A percentile compares a stretch with the other conserved stretches of the same genome.
Evolutionary conservation across 2,797 vertebrate species (phyloP).

Genomic region (Acipenser transmontanus): DNA sequence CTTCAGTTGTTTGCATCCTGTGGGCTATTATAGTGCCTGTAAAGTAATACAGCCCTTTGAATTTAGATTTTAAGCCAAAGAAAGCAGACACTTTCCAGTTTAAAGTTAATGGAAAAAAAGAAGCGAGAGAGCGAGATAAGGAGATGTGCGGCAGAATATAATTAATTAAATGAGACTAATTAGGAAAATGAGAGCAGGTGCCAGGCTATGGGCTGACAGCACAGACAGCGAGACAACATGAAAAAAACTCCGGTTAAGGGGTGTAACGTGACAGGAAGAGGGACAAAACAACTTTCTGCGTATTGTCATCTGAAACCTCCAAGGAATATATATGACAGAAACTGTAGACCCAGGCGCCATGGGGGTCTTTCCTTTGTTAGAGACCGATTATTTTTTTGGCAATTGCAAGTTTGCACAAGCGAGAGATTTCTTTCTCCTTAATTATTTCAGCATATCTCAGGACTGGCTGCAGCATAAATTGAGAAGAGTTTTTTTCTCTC

Average conservation of each 20-base stretch:
- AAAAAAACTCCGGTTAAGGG: slow-evolving; percentile 67
- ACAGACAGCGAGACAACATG: slow-evolving; percentile 68
- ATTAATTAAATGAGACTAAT: slow-evolving; percentile 84
- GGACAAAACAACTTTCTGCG: slow-evolving; percentile 76
- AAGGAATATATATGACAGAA: slow-evolving; percentile 72
- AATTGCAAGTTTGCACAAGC: slow-evolving; percentile 68
- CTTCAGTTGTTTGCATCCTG: no score
- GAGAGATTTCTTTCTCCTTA: slow-evolving; percentile 61
- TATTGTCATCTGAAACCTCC: slow-evolving; percentile 75
- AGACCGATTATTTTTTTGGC: slow-evolving; percentile 67
- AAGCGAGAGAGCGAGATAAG: slow-evolving; percentile 43
- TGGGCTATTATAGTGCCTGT: no score
- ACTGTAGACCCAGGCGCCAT: slow-evolving; percentile 58
- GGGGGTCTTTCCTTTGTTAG: slow-evolving; percentile 62
- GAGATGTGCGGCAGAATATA: slow-evolving; percentile 68
- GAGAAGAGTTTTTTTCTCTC: slow-evolving; percentile 16
- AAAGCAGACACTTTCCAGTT: slow-evolving; percentile 24
- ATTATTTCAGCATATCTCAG: slow-evolving; percentile 67
- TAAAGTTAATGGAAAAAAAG: slow-evolving; percentile 27
- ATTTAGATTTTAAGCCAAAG: slow-evolving; percentile 4
- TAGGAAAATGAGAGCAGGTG: slow-evolving; percentile 81
- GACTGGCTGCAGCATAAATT: slow-evolving; percentile 35
- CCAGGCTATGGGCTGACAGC: slow-evolving; percentile 72
- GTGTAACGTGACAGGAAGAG: slow-evolving; percentile 76
- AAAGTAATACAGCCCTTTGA: slow-evolving; percentile 8